A percentile compares a stretch with the other conserved stretches of the same genome.
phyloP scores from a whole-genome alignment of 2,113 vertebrate genomes.

The Mesocricetus auratus region DNA sequence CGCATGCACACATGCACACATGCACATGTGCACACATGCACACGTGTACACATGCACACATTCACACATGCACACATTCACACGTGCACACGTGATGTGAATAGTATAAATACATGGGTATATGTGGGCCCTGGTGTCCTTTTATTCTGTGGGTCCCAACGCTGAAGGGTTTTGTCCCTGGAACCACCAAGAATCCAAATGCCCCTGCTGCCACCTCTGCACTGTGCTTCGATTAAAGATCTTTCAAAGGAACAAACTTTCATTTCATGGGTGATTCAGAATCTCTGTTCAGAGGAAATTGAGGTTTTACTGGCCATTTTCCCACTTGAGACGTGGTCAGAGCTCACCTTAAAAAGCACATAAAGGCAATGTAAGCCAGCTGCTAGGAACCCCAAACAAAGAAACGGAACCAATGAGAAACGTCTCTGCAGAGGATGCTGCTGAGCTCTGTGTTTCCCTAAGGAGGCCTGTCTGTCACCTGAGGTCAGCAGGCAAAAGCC shows the following conservation, averaged over 20 bases:
- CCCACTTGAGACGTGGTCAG: constrained; percentile 58
- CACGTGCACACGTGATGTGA: neutral
- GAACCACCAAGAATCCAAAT: neutral
- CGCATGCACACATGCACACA: too few species aligned
- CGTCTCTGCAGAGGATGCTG: neutral
- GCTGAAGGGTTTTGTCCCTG: neutral
- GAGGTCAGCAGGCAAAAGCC: neutral
- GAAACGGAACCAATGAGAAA: constrained; percentile 27
- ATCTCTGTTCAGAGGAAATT: constrained; percentile 63
- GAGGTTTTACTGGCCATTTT: constrained; percentile 62
- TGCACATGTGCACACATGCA: neutral
- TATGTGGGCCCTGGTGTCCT: neutral
- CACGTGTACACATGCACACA: neutral
- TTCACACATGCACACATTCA: neutral
- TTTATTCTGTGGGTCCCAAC: neutral
- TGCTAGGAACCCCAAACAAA: constrained; percentile 42
- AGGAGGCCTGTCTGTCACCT: neutral
- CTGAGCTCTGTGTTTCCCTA: neutral
- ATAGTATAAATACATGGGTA: too few species aligned
- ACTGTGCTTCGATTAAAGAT: constrained; percentile 30
- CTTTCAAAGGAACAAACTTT: constrained; percentile 53
- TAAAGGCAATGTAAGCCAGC: constrained; percentile 54
- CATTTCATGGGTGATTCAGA: constrained; percentile 73
- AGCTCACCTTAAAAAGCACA: constrained; percentile 40
- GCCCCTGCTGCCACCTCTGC: constrained; percentile 1